Conservation (phyloP, 1,140 invertebrate genomes). For the Zaprionus tsacasi region DNA sequence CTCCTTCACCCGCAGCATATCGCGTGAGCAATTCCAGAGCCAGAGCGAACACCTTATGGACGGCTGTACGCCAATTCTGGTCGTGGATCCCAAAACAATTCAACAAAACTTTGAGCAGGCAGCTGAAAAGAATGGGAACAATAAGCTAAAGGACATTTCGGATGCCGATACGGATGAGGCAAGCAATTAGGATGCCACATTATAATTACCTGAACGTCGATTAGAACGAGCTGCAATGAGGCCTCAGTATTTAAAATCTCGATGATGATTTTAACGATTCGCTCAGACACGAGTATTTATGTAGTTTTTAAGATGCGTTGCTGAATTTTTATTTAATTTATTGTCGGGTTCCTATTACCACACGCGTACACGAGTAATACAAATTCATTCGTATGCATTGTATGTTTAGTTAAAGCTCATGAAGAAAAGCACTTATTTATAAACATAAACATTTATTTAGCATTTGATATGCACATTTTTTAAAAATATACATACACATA, state of each 20-base stretch:
- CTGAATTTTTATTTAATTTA: conserved; percentile 56
- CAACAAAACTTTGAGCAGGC: conserved; percentile 71
- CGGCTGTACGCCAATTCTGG: conserved; percentile 88
- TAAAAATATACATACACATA: conserved; percentile 34
- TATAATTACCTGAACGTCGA: conserved; percentile 44
- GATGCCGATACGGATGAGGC: conserved; percentile 81
- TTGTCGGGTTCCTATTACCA: conserved; percentile 45
- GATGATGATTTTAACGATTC: conserved; percentile 39
- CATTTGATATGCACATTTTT: conserved; percentile 58
- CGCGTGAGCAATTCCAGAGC: conserved; percentile 87
- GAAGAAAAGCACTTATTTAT: conserved; percentile 69
- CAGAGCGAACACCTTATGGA: conserved; percentile 88
- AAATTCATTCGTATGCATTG: conserved; percentile 42
- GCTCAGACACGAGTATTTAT: conserved; percentile 55
- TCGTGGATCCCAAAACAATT: conserved; percentile 82
- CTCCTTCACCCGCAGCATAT: conserved; percentile 89
- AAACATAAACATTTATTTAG: conserved; percentile 62
- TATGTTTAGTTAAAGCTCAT: conserved; percentile 56
- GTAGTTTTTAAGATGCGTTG: conserved; percentile 56
- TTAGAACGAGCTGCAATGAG: conserved; percentile 64
- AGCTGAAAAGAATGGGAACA: conserved; percentile 58
- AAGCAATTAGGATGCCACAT: conserved; percentile 61
- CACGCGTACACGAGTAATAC: conserved; percentile 18
- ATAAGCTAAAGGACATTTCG: conserved; percentile 71
- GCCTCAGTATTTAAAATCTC: conserved; percentile 48